A percentile compares a stretch with the other conserved stretches of the same genome.
phyloP scores from a whole-genome alignment of 2,113 vertebrate genomes.

The Forbesichthys agassizii region DNA sequence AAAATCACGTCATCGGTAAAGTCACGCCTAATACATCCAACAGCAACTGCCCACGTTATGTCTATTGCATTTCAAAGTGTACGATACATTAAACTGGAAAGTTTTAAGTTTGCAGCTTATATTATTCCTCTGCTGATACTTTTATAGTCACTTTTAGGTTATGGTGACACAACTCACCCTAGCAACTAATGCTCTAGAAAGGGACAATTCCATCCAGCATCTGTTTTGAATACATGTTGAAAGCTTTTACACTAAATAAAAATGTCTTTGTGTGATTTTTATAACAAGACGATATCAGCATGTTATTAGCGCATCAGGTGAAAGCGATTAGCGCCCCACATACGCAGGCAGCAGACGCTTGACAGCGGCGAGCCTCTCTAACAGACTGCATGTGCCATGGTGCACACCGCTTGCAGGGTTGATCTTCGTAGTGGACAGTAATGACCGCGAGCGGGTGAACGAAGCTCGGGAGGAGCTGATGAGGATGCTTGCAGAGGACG shows the following conservation, averaged over 20 bases:
- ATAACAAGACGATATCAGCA: constrained; percentile 1
- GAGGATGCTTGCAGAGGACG: constrained; percentile 96
- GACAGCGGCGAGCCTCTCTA: too few species aligned
- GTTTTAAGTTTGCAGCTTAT: too few species aligned
- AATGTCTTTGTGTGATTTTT: constrained; percentile 14
- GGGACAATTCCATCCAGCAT: constrained; percentile 38
- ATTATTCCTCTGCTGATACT: constrained; percentile 3
- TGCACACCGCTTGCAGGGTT: constrained; percentile 74
- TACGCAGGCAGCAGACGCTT: background rate
- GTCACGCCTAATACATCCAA: too few species aligned
- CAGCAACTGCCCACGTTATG: too few species aligned
- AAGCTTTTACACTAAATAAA: constrained; percentile 21
- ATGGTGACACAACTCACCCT: constrained; percentile 13
- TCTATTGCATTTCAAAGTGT: too few species aligned
- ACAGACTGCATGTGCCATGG: background rate
- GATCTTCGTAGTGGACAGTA: constrained; percentile 98
- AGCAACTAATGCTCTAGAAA: constrained; percentile 45
- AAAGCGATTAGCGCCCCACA: background rate
- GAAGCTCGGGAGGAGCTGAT: constrained; percentile 95
- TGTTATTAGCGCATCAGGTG: background rate
- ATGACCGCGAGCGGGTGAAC: constrained; percentile 94
- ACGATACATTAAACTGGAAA: background rate
- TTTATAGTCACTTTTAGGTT: constrained; percentile 11
- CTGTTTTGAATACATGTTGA: constrained; percentile 43
- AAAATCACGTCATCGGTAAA: too few species aligned